Evolutionary conservation across 1,140 invertebrate genomes (phyloP).

Genomic region (Drosophila orena): DNA sequence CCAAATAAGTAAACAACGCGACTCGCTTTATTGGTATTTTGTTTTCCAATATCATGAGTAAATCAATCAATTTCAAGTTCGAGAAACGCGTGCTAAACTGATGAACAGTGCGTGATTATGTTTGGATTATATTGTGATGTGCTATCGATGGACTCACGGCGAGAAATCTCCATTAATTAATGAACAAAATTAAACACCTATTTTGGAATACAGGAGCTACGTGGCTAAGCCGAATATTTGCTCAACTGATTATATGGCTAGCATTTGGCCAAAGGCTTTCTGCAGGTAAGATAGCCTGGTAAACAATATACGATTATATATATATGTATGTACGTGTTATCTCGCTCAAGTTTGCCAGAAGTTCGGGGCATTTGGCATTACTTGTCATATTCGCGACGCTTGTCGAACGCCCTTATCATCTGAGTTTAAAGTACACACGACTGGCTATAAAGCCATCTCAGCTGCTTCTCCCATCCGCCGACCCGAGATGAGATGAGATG

Average conservation of each 20-base stretch:
- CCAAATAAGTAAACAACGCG: conserved; percentile 7
- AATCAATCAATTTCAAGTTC: background rate
- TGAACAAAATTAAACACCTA: background rate
- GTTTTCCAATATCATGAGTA: background rate
- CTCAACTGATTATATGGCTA: background rate
- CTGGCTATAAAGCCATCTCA: conserved; percentile 16
- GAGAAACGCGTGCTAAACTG: background rate
- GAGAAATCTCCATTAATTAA: conserved; percentile 8
- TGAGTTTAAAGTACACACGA: conserved; percentile 37
- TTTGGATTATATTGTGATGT: background rate
- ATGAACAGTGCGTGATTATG: conserved; percentile 30
- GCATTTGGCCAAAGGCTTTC: background rate
- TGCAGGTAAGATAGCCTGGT: conserved; percentile 7
- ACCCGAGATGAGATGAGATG: background rate
- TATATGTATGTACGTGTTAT: conserved; percentile 27
- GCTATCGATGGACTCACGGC: background rate
- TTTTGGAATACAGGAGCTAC: conserved; percentile 34
- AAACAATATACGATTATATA: conserved; percentile 16
- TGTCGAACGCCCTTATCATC: conserved; percentile 43
- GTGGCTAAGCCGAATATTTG: background rate
- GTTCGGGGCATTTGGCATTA: conserved; percentile 2
- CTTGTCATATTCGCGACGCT: conserved; percentile 1
- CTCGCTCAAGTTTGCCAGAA: background rate
- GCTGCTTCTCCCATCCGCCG: background rate
- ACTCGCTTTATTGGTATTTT: background rate